phyloP scores from a whole-genome alignment of 2,797 vertebrate genomes.

The Characodon lateralis region DNA sequence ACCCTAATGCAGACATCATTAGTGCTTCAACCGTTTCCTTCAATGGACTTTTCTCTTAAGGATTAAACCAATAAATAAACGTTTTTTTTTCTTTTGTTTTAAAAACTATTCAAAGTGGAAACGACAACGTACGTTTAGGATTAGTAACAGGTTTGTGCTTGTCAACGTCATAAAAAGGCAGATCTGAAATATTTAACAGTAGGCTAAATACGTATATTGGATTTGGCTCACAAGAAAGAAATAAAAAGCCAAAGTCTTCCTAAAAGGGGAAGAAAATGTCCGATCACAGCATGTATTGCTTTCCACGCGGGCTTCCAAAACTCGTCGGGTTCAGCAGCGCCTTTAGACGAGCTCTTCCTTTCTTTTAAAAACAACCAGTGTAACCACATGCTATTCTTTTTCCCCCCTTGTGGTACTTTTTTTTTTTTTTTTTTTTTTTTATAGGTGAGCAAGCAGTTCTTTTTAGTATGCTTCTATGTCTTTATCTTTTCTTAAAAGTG shows the following conservation, averaged over 20 bases:
- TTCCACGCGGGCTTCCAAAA: constrained; percentile 77
- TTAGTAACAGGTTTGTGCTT: constrained; percentile 88
- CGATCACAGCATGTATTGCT: constrained; percentile 85
- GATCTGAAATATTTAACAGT: constrained; percentile 85
- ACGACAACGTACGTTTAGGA: constrained; percentile 77
- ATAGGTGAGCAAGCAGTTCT: constrained; percentile 73
- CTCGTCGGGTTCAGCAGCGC: constrained; percentile 67
- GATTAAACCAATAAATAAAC: constrained; percentile 84
- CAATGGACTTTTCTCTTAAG: constrained; percentile 75
- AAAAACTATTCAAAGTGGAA: constrained; percentile 79
- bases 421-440: constrained; percentile 29
- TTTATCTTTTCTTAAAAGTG: constrained; percentile 65
- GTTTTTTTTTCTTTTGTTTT: constrained; percentile 32
- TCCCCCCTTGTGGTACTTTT: constrained; percentile 62
- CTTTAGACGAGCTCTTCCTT: constrained; percentile 55
- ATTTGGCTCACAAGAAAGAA: constrained; percentile 86
- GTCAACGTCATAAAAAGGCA: constrained; percentile 88
- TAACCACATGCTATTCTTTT: constrained; percentile 69
- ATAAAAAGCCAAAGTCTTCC: constrained; percentile 80
- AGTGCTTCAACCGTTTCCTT: constrained; percentile 80
- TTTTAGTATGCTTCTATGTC: constrained; percentile 61
- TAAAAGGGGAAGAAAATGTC: constrained; percentile 77
- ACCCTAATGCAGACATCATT: constrained; percentile 73
- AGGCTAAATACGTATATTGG: constrained; percentile 80
- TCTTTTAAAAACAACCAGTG: constrained; percentile 59